Percentiles rank a stretch among this genome's conserved stretches.
Evolutionary conservation across 2,113 vertebrate genomes (phyloP).

Genomic region (Rousettus leschenaultii): DNA sequence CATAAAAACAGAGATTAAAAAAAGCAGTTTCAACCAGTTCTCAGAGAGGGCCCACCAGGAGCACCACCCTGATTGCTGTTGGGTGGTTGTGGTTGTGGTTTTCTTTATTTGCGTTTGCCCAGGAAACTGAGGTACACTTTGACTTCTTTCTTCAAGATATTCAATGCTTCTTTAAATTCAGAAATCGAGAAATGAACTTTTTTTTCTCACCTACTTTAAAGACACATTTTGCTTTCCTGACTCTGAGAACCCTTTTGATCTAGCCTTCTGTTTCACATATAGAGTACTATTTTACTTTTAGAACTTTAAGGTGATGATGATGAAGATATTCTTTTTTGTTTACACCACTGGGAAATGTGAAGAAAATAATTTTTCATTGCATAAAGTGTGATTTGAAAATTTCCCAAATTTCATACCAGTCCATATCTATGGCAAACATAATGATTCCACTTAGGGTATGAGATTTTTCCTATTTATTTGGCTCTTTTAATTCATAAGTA

Average conservation of each 20-base stretch:
- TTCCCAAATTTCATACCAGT: neutral
- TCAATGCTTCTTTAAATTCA: constrained; percentile 43
- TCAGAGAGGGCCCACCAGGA: constrained; percentile 30
- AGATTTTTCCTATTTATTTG: neutral
- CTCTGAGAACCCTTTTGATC: neutral
- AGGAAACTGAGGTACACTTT: constrained; percentile 27
- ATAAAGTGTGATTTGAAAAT: neutral
- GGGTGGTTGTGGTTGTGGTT: constrained; percentile 72
- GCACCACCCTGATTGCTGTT: constrained; percentile 44
- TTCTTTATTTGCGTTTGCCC: constrained; percentile 67
- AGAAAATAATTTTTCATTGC: neutral
- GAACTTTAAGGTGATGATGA: neutral
- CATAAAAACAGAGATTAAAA: constrained; percentile 49
- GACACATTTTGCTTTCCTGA: neutral
- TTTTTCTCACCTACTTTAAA: neutral
- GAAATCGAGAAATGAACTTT: constrained; percentile 27
- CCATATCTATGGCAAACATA: neutral
- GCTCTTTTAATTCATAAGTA: neutral
- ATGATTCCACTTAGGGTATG: neutral
- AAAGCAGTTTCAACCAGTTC: constrained; percentile 39
- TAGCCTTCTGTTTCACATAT: neutral
- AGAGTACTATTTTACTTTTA: neutral
- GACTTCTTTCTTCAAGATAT: constrained; percentile 62
- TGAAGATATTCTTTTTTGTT: neutral
- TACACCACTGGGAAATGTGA: neutral